Evolutionary conservation across 2,113 vertebrate genomes (phyloP), one percentile per base, ranked within the genome.

Genomic region (Opisthocomus hoazin): DNA sequence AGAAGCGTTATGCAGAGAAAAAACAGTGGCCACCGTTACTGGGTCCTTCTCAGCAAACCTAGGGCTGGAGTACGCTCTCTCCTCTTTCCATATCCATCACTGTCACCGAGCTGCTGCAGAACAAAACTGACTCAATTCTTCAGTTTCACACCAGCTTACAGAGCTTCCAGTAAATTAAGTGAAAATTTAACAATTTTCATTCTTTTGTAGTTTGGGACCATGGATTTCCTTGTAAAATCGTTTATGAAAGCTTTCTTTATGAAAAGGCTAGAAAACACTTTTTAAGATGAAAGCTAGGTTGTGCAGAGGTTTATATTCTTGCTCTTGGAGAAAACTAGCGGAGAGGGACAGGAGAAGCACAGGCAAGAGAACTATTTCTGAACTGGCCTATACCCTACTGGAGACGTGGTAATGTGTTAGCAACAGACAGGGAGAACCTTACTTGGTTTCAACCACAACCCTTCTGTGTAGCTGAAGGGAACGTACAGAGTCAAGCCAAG

Each of bases 161-260:
- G 45, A 93, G 79, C 80, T 90, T 36, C 84, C 91, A 93, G 54
- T 17, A 58, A 84, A 95, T 63, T 32, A 77, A 89, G 80, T 81
- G 89, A 89, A 86, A 96, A 92, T 65, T 57, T 45, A 90, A 94
- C 60, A 77, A 81, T 81, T 68, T 91, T 73, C 73, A 54, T 84
- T 61, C 60, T 60, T 87, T 51, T 87, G 69, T 75, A 82, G 60
- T 34, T 74, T 36, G 68, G 58, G 20, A 45, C 18, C 30, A 1
- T 10, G 58, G 75, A 92, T 70, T n/a, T 45, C 17, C 50, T 70
- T 60, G 45, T 69, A 69, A 86, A 77, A 69, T 4, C 11, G 2
- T 69, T 84, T 45, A 50, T 39, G 58, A 64, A 74, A 83, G 76
- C 64, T 84, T 64, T 48, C 57, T 60, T 70, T 32, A 48, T 6